Base-by-base conservation (phyloP, 2,888 invertebrate species). In the Cataglyphis rosenhaueri region DNA sequence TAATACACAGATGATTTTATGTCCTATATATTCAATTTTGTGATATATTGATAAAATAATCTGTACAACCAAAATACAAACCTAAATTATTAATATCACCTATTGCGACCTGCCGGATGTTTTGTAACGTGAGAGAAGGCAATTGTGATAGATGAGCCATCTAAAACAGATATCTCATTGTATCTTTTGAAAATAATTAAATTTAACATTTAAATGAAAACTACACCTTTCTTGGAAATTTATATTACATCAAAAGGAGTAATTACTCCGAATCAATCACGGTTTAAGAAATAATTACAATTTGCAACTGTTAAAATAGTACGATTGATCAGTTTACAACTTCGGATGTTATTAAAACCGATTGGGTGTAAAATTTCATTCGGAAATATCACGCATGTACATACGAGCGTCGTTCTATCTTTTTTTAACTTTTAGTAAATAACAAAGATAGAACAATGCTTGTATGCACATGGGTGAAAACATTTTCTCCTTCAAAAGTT, bases 121-220 rank as follows among this genome's bases (percentile, higher is more conserved):
- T 79, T 44, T 70, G 78, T 18, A 79, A 41, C 1, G n/a, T 15
- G 3, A 57, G 29, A 57, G 55, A 76, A 4, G 44, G 0, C 21
- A 78, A 44, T 35, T 70, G 32, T 70, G 35, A 79, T 12, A 70
- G 35, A 9, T 70, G 15, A 59, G 70, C 25, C 78, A 79, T 79
- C 44, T 79, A 3, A 57, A 70, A 70, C 68, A 59, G 12, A 18
- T 78, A 6, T 25, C 25, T 1, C 3, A 25, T 41, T 35, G 41
- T 18, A 18, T 62, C 0, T 21, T 25, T 70, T 18, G 2, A 59
- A 18, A 8, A 41, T 38, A 38, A n/a, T 6, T 21, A 21, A 21
- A 21, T 21, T 21, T 21, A 21, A 52, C 52, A 9, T 10, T 6
- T 35, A 52, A 3, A 52, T n/a, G n/a, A 52, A 52, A 52, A 52